A percentile compares a stretch with the other conserved stretches of the same genome.
Evolutionary conservation across 35 echinoderm and acorn worm species (phyloP).

Genomic region (Nesometra sesokonis): DNA sequence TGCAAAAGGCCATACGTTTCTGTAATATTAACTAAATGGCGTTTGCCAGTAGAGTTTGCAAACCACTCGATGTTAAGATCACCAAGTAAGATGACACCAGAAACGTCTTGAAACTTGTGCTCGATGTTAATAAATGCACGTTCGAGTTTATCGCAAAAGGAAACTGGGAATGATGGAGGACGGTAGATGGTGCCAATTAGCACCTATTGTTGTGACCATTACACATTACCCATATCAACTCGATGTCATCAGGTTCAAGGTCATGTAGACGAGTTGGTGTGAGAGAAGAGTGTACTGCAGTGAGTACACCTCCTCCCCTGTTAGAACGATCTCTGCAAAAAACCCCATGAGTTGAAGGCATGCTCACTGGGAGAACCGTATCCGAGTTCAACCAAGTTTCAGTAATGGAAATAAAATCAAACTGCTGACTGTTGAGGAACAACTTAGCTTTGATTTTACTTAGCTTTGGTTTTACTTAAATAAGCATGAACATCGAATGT

Average conservation of each 20-base stretch:
- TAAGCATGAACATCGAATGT: too few relatives aligned
- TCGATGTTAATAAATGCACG: neutral
- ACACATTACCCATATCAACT: neutral
- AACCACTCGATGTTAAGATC: neutral
- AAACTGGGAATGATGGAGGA: neutral
- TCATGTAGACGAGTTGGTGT: neutral
- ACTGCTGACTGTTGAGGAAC: neutral
- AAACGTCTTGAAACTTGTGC: neutral
- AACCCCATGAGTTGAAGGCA: neutral
- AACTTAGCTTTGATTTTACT: too few relatives aligned
- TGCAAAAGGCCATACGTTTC: neutral
- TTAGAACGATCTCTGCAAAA: neutral
- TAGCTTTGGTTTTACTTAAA: too few relatives aligned
- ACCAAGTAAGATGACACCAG: neutral
- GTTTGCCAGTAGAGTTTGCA: neutral
- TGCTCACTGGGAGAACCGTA: neutral
- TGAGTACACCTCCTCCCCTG: too few relatives aligned
- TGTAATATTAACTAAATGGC: neutral
- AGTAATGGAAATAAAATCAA: neutral
- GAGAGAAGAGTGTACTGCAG: neutral
- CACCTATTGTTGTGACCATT: neutral
- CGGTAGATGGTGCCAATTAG: neutral
- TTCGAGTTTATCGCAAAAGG: neutral
- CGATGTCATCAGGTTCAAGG: neutral
- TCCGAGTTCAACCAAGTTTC: neutral